These are phyloP conservation scores for Morpho helenor DNA, from an alignment of 2,888 invertebrate species.

Conservation along the genomic window DNA sequence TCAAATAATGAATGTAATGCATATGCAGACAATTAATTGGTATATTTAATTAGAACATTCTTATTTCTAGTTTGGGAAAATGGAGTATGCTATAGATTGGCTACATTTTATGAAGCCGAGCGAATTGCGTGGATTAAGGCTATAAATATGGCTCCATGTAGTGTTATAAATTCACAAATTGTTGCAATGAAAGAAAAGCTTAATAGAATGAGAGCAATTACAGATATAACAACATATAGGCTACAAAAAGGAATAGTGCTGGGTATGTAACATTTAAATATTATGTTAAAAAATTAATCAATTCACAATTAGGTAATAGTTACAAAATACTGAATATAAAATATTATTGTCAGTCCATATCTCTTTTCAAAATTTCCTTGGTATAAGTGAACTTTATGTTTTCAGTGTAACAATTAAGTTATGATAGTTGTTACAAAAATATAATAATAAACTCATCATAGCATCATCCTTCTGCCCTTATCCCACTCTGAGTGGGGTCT, in stretches of 20 bases:
- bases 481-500: no score
- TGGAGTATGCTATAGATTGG: slow-evolving; percentile 89
- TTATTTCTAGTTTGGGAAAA: slow-evolving; percentile 86
- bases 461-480: no score
- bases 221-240: slow-evolving; percentile 85
- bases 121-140: slow-evolving; percentile 92
- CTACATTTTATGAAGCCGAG: slow-evolving; percentile 88
- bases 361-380: no score
- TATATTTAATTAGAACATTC: slow-evolving; percentile 9
- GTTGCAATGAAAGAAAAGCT: slow-evolving; percentile 81
- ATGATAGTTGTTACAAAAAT: no score
- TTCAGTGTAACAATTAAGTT: no score
- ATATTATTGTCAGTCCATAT: no score
- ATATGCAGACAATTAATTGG: slow-evolving; percentile 8
- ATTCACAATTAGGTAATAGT: no score
- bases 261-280: slow-evolving; percentile 64
- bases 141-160: slow-evolving; percentile 91
- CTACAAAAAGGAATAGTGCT: slow-evolving; percentile 83
- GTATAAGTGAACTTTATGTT: no score
- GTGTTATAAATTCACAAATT: slow-evolving; percentile 87
- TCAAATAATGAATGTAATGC: no score
- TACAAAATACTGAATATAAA: no score
- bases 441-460: no score
- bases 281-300: no score
- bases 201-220: slow-evolving; percentile 80